Evolutionary conservation across 1,140 invertebrate species (phyloP), one percentile per base, ranked within the genome.

Genomic region (Apis laboriosa): DNA sequence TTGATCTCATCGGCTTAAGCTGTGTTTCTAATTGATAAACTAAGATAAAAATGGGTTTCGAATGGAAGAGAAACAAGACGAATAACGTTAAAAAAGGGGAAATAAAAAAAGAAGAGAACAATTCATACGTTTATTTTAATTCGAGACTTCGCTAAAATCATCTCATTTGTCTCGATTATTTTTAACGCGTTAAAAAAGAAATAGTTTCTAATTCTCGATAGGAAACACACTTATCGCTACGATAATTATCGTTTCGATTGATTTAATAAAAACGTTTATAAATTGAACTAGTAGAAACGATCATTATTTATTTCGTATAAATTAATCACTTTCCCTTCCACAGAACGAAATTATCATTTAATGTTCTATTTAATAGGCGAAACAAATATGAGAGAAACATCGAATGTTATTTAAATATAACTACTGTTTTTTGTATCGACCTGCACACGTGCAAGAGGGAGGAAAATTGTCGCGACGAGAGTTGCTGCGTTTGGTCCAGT

Each of bases 251-350:
- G 80, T 86, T 82, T 56, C 79, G 81, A 80, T 70, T 86, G 73
- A 82, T 86, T 77, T 71, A 86, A 86, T 86, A 86, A 86, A 86
- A 86, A 86, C 61, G 64, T 86, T 86, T 86, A 78, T 86, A 86
- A 80, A 17, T 43, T 24, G 53, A 80, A 80, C 51, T 28, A 28
- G 9, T 56, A 19, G 0, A n/a, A 24, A 24, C 3, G 2, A 49
- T 24, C n/a, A 7, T 60, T 11, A 21, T 77, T 68, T 68, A 67
- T 68, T 58, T 58, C 68, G 13, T n/a, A 15, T 15, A 13, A 24
- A 21, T 66, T 8, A 9, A 2, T 21, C 70, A 55, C 9, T 9
- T 19, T 12, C 19, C 34, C n/a, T 21, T 63, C 9, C 49, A 12
- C 3, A n/a, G 17, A 11, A 2, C 5, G 19, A 63, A 34, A 12